Evolutionary conservation across 2,113 vertebrate genomes (phyloP).

Genomic region (Nasalis larvatus): DNA sequence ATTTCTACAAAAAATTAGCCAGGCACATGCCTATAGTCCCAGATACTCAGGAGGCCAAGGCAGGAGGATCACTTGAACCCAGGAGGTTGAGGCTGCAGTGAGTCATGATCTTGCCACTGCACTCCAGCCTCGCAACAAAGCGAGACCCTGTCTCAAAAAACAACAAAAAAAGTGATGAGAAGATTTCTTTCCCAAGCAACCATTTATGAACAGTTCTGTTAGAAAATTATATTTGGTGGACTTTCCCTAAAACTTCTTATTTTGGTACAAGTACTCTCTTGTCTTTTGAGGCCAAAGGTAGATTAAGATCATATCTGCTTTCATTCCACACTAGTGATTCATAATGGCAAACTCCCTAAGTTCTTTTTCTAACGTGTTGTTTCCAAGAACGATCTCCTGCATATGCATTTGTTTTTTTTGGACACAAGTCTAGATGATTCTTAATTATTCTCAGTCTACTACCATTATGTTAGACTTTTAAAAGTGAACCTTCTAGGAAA

Average conservation of each 20-base stretch:
- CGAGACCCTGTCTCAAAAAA: too few species aligned
- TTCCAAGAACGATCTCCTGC: background rate
- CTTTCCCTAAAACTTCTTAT: background rate
- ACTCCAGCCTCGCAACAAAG: too few species aligned
- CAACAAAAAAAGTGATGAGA: too few species aligned
- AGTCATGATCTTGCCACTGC: too few species aligned
- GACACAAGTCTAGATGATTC: background rate
- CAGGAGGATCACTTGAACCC: too few species aligned
- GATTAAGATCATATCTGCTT: background rate
- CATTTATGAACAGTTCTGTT: background rate
- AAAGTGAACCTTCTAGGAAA: background rate
- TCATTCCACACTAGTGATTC: background rate
- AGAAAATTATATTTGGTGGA: background rate
- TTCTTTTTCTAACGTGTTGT: background rate
- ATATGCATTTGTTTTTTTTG: background rate
- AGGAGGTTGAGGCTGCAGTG: too few species aligned
- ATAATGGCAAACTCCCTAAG: background rate
- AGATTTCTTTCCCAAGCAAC: background rate
- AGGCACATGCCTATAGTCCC: too few species aligned
- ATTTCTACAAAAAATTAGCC: too few species aligned
- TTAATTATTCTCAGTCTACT: background rate
- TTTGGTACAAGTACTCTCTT: background rate
- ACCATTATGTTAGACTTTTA: background rate
- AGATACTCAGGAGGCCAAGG: too few species aligned
- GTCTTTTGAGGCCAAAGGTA: background rate